These are phyloP conservation scores for Pseudochromis fuscus DNA, from an alignment of 2,797 vertebrate genomes.

Conservation along the genomic window DNA sequence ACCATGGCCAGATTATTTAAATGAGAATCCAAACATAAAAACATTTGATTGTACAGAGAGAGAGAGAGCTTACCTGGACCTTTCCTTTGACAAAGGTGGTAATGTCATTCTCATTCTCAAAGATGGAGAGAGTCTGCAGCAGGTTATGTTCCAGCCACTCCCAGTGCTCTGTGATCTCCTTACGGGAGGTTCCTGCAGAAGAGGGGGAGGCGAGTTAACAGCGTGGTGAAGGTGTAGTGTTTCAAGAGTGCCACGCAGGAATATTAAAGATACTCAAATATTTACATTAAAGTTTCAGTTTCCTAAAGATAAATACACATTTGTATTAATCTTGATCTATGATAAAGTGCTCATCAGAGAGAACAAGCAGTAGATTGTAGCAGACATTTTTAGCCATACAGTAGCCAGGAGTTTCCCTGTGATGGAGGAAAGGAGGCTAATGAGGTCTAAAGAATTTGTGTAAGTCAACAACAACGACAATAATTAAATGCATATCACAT, in stretches of 20 bases:
- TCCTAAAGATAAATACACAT: neutral
- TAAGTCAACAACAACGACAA: neutral
- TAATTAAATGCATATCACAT: neutral
- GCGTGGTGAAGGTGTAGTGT: conserved; percentile 1
- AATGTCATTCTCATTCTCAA: conserved; percentile 98
- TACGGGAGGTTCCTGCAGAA: conserved; percentile 91
- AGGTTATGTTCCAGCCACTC: conserved; percentile 98
- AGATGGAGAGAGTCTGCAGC: conserved; percentile 97
- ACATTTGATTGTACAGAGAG: neutral
- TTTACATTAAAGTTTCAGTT: neutral
- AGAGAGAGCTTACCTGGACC: conserved; percentile 88
- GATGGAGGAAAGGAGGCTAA: no score
- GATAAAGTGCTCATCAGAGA: neutral
- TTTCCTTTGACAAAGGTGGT: conserved; percentile 98
- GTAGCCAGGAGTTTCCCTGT: no score
- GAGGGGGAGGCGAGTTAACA: neutral
- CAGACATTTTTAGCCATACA: no score
- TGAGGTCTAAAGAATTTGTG: neutral
- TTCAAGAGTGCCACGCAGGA: neutral
- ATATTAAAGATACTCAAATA: neutral
- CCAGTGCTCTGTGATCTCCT: conserved; percentile 98
- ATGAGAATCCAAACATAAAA: neutral
- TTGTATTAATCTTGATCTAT: neutral
- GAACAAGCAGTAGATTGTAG: neutral
- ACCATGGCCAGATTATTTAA: no score